Evolutionary conservation across 64 coral and sea anemone genomes (phyloP).

Genomic region (Orbicella faveolata): DNA sequence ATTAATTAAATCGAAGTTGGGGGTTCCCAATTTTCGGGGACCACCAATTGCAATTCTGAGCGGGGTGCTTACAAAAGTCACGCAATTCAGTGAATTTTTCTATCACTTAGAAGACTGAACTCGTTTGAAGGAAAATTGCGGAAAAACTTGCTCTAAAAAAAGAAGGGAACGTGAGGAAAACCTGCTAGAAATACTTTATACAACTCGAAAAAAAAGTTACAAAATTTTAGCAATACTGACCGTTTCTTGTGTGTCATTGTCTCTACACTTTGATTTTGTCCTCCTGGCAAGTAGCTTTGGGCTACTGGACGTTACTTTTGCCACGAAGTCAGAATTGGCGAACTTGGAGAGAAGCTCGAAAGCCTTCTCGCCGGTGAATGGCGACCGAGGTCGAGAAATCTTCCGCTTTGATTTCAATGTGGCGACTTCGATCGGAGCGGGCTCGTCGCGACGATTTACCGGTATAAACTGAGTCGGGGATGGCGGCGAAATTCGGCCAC

Average conservation of each 20-base stretch:
- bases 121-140: background rate
- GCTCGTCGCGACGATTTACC: background rate
- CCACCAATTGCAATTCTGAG: background rate
- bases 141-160: background rate
- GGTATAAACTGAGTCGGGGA: background rate
- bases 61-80: background rate
- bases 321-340: conserved; percentile 25
- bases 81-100: conserved; percentile 19
- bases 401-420: conserved; percentile 37
- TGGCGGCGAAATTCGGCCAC: background rate
- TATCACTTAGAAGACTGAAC: background rate
- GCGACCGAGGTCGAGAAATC: conserved; percentile 42
- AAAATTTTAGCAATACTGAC: background rate
- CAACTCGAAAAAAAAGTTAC: background rate
- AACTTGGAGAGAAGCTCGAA: conserved; percentile 51
- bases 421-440: background rate
- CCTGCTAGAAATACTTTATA: background rate
- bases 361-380: conserved; percentile 38
- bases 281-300: conserved; percentile 7
- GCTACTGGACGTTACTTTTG: conserved; percentile 33
- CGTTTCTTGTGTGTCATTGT: conserved; percentile 20
- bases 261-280: conserved; percentile 27
- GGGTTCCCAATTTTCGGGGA: background rate
- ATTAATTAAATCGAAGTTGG: background rate
- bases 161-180: background rate